Conservation (phyloP, 2,113 vertebrate species). For the Scytalopus superciliaris region DNA sequence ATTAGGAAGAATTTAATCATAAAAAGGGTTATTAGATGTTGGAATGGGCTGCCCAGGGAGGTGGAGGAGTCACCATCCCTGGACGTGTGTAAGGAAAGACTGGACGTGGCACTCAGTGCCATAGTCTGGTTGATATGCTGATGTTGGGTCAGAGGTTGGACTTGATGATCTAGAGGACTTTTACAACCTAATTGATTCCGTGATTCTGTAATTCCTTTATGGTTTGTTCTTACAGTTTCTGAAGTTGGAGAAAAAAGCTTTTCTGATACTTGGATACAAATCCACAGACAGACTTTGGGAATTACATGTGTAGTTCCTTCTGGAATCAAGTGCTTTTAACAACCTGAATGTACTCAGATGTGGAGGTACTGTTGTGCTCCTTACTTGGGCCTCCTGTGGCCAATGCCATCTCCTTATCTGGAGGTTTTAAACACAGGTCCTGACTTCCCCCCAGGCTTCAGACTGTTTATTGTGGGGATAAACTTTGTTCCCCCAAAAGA, state of each 20-base stretch:
- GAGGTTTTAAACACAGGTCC: background rate
- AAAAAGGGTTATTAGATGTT: background rate
- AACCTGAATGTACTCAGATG: background rate
- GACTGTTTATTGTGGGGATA: background rate
- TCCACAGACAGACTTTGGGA: background rate
- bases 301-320: background rate
- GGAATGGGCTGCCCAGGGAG: background rate
- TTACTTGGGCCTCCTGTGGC: background rate
- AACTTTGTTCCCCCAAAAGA: background rate
- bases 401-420: background rate
- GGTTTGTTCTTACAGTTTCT: background rate
- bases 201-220: background rate
- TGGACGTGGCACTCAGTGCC: background rate
- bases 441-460: background rate
- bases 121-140: accelerated
- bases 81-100: background rate
- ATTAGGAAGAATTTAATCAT: background rate
- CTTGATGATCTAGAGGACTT: background rate
- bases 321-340: background rate
- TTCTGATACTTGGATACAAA: background rate
- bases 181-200: background rate
- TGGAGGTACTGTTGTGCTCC: background rate
- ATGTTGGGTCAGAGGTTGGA: accelerated
- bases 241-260: background rate
- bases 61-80: background rate